Conservation (phyloP, 2,113 vertebrate genomes). For the Tyrannus savana region DNA sequence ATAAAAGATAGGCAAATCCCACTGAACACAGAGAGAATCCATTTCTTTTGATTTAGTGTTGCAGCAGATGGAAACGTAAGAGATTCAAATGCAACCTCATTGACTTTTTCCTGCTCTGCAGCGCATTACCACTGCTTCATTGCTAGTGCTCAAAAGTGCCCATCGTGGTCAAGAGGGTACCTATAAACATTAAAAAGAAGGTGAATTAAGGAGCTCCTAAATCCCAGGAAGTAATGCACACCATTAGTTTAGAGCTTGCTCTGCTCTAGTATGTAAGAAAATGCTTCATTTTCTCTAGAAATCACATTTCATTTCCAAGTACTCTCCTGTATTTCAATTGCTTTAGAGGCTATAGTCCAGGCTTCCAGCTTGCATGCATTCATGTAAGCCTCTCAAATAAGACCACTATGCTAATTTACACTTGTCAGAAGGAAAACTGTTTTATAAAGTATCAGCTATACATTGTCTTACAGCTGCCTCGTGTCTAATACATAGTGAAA, state of each 20-base stretch:
- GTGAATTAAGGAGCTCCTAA: background rate
- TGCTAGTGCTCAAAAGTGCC: background rate
- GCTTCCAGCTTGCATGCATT: background rate
- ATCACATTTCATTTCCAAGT: background rate
- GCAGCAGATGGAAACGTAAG: background rate
- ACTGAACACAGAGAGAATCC: background rate
- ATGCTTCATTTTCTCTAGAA: background rate
- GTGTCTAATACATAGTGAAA: rapidly evolving
- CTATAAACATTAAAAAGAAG: background rate
- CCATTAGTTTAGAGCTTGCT: background rate
- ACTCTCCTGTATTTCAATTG: background rate
- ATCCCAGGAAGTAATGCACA: background rate
- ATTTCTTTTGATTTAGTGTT: background rate
- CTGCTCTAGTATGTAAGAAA: background rate
- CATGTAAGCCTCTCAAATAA: background rate
- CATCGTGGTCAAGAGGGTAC: background rate
- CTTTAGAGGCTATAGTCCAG: background rate
- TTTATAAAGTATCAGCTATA: background rate
- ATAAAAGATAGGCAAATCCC: background rate
- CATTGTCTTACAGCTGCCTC: background rate
- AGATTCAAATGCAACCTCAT: background rate
- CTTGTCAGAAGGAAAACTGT: background rate
- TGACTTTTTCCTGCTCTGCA: background rate
- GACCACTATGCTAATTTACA: background rate
- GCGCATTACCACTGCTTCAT: background rate